phyloP scores from a whole-genome alignment of 2,888 invertebrate genomes.

The Pyrrhosoma nymphula region DNA sequence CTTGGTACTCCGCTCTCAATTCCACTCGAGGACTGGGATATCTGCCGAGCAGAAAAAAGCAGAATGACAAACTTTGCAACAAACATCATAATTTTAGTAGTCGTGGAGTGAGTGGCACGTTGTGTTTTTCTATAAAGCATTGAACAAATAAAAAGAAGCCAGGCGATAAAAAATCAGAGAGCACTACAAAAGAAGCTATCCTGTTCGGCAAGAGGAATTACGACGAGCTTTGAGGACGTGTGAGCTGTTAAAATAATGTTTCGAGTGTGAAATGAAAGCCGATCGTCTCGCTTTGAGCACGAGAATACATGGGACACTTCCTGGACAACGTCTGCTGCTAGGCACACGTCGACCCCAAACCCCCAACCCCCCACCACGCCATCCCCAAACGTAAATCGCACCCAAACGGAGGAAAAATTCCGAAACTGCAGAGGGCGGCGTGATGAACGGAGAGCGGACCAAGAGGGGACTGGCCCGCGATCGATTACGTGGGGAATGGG shows the following conservation, averaged over 20 bases:
- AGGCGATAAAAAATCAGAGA: neutral
- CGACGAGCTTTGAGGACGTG: neutral
- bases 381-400: neutral
- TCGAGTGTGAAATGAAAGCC: neutral
- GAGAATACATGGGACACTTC: neutral
- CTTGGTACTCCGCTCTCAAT: too few relatives aligned
- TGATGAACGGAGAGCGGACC: too few relatives aligned
- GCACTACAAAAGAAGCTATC: neutral
- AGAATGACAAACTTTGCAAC: too few relatives aligned
- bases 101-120: neutral
- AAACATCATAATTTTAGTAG: too few relatives aligned
- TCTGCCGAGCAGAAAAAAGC: too few relatives aligned
- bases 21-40: too few relatives aligned
- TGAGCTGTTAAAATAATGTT: too few relatives aligned
- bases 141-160: neutral
- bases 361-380: neutral
- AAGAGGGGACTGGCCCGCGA: too few relatives aligned
- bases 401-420: neutral
- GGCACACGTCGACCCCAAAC: neutral
- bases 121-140: neutral
- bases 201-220: neutral
- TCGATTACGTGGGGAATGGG: too few relatives aligned
- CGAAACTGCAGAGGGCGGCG: too few relatives aligned
- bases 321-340: neutral
- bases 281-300: neutral